A percentile compares a stretch with the other conserved stretches of the same genome.
Conservation (phyloP, 2,113 vertebrate species). For the Petrocephalus microphthalmus region DNA sequence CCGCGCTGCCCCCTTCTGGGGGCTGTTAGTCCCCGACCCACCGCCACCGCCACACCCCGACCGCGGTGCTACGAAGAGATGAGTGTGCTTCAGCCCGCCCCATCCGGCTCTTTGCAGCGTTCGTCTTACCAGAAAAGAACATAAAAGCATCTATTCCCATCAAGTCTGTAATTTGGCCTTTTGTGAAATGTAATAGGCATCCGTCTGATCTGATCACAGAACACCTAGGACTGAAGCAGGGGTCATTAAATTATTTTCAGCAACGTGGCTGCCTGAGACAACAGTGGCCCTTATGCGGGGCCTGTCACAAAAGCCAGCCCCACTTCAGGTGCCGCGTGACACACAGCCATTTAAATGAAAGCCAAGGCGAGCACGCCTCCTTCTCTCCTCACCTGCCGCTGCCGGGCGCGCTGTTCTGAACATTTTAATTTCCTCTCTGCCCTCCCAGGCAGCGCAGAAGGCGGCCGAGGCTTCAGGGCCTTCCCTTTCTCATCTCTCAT, state of each 20-base stretch:
- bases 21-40: background rate
- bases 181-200: conserved; percentile 17
- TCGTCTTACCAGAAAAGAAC: conserved; percentile 3
- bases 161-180: background rate
- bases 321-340: background rate
- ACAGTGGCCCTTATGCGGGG: background rate
- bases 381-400: background rate
- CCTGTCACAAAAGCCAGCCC: conserved; percentile 5
- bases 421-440: conserved; percentile 13
- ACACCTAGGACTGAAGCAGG: background rate
- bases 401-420: background rate
- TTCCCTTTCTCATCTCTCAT: conserved; percentile 6
- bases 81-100: background rate
- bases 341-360: conserved; percentile 2
- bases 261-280: background rate
- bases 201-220: conserved; percentile 16
- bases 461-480: background rate
- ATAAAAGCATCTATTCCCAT: conserved; percentile 13
- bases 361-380: background rate
- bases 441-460: background rate
- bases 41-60: background rate
- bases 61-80: background rate
- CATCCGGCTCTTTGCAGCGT: background rate
- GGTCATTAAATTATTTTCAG: conserved; percentile 16
- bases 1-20: background rate